These are phyloP conservation scores for Blennius ocellaris DNA, from an alignment of 2,113 vertebrate genomes.

Conservation along the genomic window DNA sequence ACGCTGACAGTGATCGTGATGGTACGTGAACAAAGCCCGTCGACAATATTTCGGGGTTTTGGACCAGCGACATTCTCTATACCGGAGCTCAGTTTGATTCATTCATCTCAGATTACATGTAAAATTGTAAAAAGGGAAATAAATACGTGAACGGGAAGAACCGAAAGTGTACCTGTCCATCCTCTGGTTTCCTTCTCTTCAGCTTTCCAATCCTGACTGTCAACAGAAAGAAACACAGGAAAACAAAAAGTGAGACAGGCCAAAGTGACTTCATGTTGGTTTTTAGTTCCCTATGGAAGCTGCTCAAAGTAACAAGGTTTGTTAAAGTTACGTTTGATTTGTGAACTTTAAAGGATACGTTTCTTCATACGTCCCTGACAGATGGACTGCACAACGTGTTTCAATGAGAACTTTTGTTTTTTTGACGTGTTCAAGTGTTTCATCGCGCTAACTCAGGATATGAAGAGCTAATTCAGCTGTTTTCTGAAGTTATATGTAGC, in stretches of 20 bases:
- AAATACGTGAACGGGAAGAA: slow-evolving; percentile 8
- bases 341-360: not conserved
- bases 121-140: slow-evolving; percentile 43
- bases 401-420: no score
- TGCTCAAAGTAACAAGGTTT: no score
- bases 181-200: slow-evolving; percentile 77
- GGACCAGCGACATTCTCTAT: slow-evolving; percentile 8
- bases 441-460: no score
- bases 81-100: slow-evolving; percentile 2
- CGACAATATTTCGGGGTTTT: not conserved
- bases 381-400: no score
- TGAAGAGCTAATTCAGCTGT: no score
- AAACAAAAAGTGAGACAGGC: not conserved
- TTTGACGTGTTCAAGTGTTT: no score
- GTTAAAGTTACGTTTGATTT: not conserved
- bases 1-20: slow-evolving; percentile 66
- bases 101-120: slow-evolving; percentile 11
- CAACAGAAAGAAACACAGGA: slow-evolving; percentile 34
- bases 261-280: not conserved
- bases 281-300: no score
- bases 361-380: no score
- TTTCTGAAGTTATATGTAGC: no score
- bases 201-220: slow-evolving; percentile 78
- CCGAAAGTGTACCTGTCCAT: slow-evolving; percentile 60
- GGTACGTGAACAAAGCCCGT: slow-evolving; percentile 47